A percentile compares a stretch with the other conserved stretches of the same genome.
Conservation (phyloP, 2,888 invertebrate species). For the Reticulitermes lucifugus region DNA sequence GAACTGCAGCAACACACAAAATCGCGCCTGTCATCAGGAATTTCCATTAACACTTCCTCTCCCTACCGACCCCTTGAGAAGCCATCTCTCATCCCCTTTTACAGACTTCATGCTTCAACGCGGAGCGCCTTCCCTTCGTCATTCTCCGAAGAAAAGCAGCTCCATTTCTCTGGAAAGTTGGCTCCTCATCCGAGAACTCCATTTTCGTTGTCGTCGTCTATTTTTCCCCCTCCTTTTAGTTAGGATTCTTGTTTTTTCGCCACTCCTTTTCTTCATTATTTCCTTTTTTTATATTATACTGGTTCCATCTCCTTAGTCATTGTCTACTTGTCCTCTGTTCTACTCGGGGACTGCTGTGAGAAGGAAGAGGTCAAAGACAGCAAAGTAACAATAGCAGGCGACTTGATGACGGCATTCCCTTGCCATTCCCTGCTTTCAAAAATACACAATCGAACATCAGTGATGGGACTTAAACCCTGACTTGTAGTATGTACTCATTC, state of each 20-base stretch:
- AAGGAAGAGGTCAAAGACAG: constrained; percentile 40
- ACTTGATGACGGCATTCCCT: constrained; percentile 28
- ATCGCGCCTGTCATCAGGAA: constrained; percentile 51
- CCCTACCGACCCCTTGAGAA: constrained; percentile 15
- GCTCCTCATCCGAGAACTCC: constrained; percentile 49
- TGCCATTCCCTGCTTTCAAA: constrained; percentile 33
- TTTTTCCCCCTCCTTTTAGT: constrained; percentile 23
- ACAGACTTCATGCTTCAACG: constrained; percentile 37
- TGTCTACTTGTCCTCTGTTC: constrained; percentile 38
- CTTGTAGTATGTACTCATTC: constrained; percentile 24
- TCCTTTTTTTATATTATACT: constrained; percentile 38
- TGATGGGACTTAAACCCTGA: neutral
- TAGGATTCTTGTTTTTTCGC: constrained; percentile 35
- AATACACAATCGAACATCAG: constrained; percentile 22
- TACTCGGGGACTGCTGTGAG: neutral
- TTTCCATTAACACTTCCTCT: constrained; percentile 48
- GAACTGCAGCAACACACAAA: constrained; percentile 25
- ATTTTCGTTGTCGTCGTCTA: constrained; percentile 29
- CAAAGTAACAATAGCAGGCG: constrained; percentile 37
- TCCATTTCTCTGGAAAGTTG: constrained; percentile 49
- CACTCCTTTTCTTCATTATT: constrained; percentile 32
- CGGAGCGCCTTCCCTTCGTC: constrained; percentile 42
- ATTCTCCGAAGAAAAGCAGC: constrained; percentile 51
- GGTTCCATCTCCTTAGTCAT: constrained; percentile 43
- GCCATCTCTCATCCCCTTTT: neutral